Evolutionary conservation across 2,797 vertebrate species (phyloP).

Genomic region (Halcyon leucocephala): DNA sequence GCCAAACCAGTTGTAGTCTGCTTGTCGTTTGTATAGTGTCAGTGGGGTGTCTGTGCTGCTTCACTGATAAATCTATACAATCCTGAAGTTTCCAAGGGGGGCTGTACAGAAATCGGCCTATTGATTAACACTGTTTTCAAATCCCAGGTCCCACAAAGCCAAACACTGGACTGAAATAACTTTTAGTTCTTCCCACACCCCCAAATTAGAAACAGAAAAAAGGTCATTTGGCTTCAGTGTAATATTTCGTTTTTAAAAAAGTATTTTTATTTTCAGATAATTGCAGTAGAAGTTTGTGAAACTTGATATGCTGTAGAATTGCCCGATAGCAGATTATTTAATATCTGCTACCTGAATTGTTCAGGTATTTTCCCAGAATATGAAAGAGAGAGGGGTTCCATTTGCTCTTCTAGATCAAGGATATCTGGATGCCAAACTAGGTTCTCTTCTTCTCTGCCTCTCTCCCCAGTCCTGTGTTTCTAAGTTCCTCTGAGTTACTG

Average conservation of each 20-base stretch:
- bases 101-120: not conserved
- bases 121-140: not conserved
- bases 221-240: not conserved
- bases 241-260: not conserved
- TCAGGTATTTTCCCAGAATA: not conserved
- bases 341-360: not conserved
- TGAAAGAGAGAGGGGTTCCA: not conserved
- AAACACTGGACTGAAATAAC: not conserved
- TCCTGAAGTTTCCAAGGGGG: not conserved
- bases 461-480: not conserved
- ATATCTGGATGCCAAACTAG: not conserved
- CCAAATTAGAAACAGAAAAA: not conserved
- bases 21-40: not conserved
- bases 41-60: not conserved
- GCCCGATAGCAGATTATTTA: not conserved
- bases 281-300: not conserved
- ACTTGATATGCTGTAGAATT: not conserved
- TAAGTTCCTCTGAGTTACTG: not conserved
- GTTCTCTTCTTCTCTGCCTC: not conserved
- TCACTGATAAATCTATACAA: not conserved
- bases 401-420: not conserved
- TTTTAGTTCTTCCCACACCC: accelerated
- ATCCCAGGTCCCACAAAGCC: not conserved
- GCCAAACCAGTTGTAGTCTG: not conserved
- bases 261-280: not conserved